A percentile compares a stretch with the other conserved stretches of the same genome.
Evolutionary conservation across 2,888 invertebrate species (phyloP).

Genomic region (Brenthis daphne): DNA sequence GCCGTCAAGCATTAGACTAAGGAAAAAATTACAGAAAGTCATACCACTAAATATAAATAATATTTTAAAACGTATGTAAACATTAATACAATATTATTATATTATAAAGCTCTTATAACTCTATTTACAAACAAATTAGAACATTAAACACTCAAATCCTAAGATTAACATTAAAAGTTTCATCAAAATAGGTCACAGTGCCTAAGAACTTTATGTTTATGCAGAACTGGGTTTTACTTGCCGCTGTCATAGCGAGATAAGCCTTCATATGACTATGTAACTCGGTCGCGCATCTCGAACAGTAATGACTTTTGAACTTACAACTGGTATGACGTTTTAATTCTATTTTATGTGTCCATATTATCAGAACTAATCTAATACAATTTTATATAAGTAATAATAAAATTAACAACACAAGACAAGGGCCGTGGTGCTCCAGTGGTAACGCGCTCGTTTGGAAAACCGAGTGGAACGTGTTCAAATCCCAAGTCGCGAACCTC

Average conservation of each 20-base stretch:
- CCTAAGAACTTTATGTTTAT: slow-evolving; percentile 19
- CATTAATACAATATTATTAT: too few species aligned
- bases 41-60: too few species aligned
- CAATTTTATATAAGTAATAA: too few species aligned
- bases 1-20: too few species aligned
- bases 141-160: slow-evolving; percentile 1
- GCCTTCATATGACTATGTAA: slow-evolving; percentile 20
- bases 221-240: slow-evolving; percentile 26
- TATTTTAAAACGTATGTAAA: too few species aligned
- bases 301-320: slow-evolving; percentile 25
- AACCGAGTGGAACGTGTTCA: too few species aligned
- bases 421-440: too few species aligned
- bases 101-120: too few species aligned
- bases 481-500: too few species aligned
- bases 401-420: too few species aligned
- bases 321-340: slow-evolving; percentile 7
- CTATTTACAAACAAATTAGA: background rate
- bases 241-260: slow-evolving; percentile 27
- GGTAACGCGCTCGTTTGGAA: too few species aligned
- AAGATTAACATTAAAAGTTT: slow-evolving; percentile 13
- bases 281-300: slow-evolving; percentile 19
- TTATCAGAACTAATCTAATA: background rate
- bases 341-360: slow-evolving; percentile 7
- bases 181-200: slow-evolving; percentile 25
- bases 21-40: too few species aligned